Evolutionary conservation across 2,888 invertebrate species (phyloP), one percentile per base, ranked within the genome.

Genomic region (Mesoligia furuncula): DNA sequence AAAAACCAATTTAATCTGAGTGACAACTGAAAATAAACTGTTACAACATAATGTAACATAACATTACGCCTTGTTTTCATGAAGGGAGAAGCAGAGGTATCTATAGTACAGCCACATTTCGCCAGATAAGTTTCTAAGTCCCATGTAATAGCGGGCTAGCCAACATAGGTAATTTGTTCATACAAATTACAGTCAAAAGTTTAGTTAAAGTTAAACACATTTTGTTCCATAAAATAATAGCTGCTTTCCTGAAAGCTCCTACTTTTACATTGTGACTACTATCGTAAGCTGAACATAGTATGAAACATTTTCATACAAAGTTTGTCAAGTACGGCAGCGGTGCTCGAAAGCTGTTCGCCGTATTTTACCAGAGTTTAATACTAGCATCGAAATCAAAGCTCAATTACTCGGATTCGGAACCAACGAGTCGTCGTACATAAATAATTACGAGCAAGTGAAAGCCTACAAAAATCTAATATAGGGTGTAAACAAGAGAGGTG

Each of bases 401-500:
- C 39, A 64, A 72, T 66, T 73, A 57, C 66, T 61, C 45, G 13
- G 15, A n/a, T 61, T 66, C n/a, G 64, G 45, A 84, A 61, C 67
- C 27, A 70, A 51, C 39, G 17, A 76, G 61, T 54, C 42, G 48
- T n/a, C 31, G 51, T 73, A 67, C 69, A 68, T 51, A 70, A 70
- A 75, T 77, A 79, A 84, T 84, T 77, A 73, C 36, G 73, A 48
- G 59, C 57, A 67, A 86, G 64, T 69, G 74, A 70, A 81, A 82
- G 71, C 78, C 79, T 77, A 68, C 80, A 87, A 81, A 89, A 79
- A 77, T 81, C 85, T 75, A 79, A 81, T 82, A 87, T 82, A 87
- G 87, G 87, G 89, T 89, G 85, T 86, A 87, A 90, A 91, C 89
- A 91, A 90, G 90, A 79, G 88, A 90, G 90, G 90, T 90, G 92